Conservation (phyloP, 2,113 vertebrate species). For the Zosterops japonicus region DNA sequence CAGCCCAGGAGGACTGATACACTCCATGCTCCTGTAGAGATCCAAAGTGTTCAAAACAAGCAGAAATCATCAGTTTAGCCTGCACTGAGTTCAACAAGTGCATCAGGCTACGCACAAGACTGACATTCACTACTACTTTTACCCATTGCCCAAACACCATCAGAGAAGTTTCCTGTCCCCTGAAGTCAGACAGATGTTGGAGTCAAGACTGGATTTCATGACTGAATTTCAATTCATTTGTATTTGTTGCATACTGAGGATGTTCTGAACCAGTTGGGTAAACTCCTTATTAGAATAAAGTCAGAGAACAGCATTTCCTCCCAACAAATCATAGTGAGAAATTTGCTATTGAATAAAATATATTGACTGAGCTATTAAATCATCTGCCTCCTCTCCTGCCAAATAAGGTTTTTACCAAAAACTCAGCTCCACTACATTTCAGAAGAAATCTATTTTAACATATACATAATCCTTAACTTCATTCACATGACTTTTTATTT, state of each 20-base stretch:
- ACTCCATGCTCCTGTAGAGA: not conserved
- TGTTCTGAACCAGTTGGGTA: not conserved
- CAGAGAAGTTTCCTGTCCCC: not conserved
- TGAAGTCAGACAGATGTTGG: accelerated
- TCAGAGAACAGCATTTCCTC: not conserved
- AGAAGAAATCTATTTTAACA: not conserved
- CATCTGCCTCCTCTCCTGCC: not conserved
- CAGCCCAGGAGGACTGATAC: not conserved
- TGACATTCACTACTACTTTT: not conserved
- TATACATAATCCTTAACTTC: not conserved
- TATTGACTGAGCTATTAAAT: not conserved
- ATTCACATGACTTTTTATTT: not conserved
- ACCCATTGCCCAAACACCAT: not conserved
- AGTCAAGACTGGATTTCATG: not conserved
- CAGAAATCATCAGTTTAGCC: not conserved
- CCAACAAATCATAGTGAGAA: not conserved
- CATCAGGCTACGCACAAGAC: accelerated
- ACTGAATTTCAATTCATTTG: not conserved
- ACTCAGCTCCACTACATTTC: not conserved
- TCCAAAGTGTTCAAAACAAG: not conserved
- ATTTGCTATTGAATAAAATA: not conserved
- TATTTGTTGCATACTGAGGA: not conserved
- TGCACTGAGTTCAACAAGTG: not conserved
- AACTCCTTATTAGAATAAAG: not conserved
- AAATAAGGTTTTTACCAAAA: not conserved